Base-by-base conservation (phyloP, 2,797 vertebrate species). In the Sebastes jordani region DNA sequence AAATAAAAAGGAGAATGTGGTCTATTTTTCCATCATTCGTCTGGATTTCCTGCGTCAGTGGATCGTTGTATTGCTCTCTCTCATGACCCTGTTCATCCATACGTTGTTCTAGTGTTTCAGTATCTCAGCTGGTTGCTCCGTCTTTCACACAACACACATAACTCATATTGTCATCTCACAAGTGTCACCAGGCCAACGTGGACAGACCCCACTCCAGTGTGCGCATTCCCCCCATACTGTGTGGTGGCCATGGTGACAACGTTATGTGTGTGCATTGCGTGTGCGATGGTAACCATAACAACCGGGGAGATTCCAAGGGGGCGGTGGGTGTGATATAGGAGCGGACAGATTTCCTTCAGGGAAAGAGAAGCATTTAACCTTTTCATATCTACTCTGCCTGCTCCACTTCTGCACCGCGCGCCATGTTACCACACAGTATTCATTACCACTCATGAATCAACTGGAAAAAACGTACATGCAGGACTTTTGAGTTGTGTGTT, bases 211-310 rank as follows among this genome's bases (percentile, higher is more conserved):
- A 54, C 56, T 69, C 27, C n/a, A 5, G 27, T 27, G n/a, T 38
- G 61, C 23, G 23, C 52, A 75, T 86, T 76, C 34, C 52, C 68
- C 70, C 34, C 74, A 61, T 46, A 38, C 79, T 34, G 56, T 22
- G 76, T 22, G 46, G 62, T 32, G 36, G 30, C 63, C 46, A 46
- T 67, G 23, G 71, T 14, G 36, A 75, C 66, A 9, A 11, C 25
- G 14, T 22, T 63, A 1, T 34, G 65, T 13, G 55, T 36, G 69
- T 25, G 10, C 13, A 42, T 42, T 65, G 46, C 63, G n/a, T 4
- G 61, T 71, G 83, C 7, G 3, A 3, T n/a, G 76, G 88, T 93
- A 77, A 74, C 91, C 90, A 93, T 89, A 87, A 76, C 83, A 89
- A 92, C 88, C 2, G 11, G 63, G 62, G 1, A 0, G 0, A 36